Base-by-base conservation (phyloP, 1,140 invertebrate species). In the Ceratosolen fusciceps region DNA sequence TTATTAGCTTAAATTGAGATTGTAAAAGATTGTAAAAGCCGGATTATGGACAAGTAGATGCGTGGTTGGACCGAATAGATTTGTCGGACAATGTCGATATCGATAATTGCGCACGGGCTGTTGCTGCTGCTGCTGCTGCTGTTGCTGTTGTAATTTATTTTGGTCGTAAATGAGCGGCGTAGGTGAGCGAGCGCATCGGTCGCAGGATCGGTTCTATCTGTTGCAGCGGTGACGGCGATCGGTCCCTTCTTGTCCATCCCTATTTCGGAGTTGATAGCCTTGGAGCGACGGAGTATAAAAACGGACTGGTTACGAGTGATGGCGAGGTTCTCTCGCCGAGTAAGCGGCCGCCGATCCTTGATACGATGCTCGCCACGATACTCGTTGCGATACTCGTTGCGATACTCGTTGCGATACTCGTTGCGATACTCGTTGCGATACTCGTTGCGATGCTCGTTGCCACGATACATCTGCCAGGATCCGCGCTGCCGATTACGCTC, bases 201-300 rank as follows among this genome's bases (percentile, higher is more conserved):
- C 74, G 37, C 54, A 43, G 21, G 19, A 54, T 39, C 68, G 24
- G 39, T 29, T 31, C 54, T 49, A 65, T 76, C 74, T 76, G 67
- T 67, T 39, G 19, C 43, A 29, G 31, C 29, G 16, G 19, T 7
- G 43, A 29, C 5, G n/a, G 26, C 67, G 52, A 37, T 37, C 39
- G 10, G 39, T 70, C 67, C 67, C n/a, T 70, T 39, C 12, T 43
- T 74, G 54, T 52, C 62, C 62, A 49, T 37, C 76, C 43, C 52
- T 37, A 71, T 78, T 71, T 71, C 43, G 26, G 68, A 78, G 37
- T 71, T 72, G 76, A 78, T 72, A 78, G 68, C 76, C 76, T 78
- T 78, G 67, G 75, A 77, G 65, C 65, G 65, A 70, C 43, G 58
- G 49, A 70, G 34, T 43, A 54, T 60, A 77, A 77, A 77, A 77